phyloP scores from a whole-genome alignment of 2,797 vertebrate genomes.

The Anas bernieri region DNA sequence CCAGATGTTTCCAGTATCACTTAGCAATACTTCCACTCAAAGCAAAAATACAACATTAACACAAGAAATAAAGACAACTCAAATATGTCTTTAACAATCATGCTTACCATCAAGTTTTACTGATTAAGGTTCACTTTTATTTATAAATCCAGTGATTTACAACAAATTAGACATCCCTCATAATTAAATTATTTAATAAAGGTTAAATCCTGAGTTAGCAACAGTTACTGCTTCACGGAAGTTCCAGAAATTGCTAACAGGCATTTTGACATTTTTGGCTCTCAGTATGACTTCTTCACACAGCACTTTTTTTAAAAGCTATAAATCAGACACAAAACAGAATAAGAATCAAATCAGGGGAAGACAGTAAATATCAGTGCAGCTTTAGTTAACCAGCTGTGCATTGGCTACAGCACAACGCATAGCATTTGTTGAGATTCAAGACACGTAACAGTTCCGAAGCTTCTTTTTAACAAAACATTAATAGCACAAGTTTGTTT shows the following conservation, averaged over 20 bases:
- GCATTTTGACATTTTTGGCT: slow-evolving; percentile 4
- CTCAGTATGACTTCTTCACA: not conserved
- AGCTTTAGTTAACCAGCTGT: slow-evolving; percentile 26
- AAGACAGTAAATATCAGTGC: slow-evolving; percentile 25
- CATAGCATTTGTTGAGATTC: not conserved
- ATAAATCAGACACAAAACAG: slow-evolving; percentile 23
- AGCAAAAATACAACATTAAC: not conserved
- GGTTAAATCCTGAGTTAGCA: slow-evolving; percentile 54
- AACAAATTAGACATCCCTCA: not conserved
- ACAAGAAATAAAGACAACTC: not conserved
- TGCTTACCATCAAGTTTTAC: slow-evolving; percentile 12
- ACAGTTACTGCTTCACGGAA: slow-evolving; percentile 9
- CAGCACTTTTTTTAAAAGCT: slow-evolving; percentile 2
- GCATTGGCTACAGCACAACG: slow-evolving; percentile 28
- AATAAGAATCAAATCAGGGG: not conserved
- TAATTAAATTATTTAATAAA: slow-evolving; percentile 18
- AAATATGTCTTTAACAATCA: not conserved
- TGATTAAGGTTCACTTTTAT: slow-evolving; percentile 46
- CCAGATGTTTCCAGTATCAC: not conserved
- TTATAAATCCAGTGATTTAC: slow-evolving; percentile 59
- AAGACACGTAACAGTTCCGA: not conserved
- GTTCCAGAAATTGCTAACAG: not conserved
- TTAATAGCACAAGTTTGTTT: not conserved
- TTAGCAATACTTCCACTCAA: not conserved
- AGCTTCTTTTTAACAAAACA: not conserved